These are phyloP conservation scores for Dioctria rufipes DNA, from an alignment of 2,888 invertebrate species.

Conservation along the genomic window DNA sequence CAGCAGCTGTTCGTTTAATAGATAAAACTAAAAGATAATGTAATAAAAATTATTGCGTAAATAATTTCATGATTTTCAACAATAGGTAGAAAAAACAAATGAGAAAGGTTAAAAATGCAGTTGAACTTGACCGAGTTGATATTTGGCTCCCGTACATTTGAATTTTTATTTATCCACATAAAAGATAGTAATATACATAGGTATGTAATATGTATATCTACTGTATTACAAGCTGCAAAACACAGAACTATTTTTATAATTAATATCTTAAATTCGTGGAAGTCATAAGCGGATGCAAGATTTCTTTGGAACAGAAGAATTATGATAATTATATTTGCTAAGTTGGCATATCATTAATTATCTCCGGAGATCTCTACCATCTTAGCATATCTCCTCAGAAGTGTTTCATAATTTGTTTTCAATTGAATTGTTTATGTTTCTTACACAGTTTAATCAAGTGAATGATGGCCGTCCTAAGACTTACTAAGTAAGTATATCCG, in stretches of 20 bases:
- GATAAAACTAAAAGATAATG: not conserved
- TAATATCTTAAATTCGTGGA: not conserved
- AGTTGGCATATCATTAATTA: not conserved
- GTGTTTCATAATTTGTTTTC: too few species aligned
- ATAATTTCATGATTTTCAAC: too few species aligned
- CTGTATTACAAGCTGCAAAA: too few species aligned
- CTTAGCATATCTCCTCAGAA: too few species aligned
- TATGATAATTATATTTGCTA: not conserved
- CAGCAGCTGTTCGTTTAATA: not conserved
- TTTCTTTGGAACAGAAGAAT: not conserved
- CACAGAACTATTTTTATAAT: too few species aligned
- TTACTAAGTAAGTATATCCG: too few species aligned
- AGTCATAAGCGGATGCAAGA: not conserved
- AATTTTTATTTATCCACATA: too few species aligned
- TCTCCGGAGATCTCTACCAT: not conserved
- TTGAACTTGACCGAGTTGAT: slow-evolving; percentile 5
- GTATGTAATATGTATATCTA: too few species aligned
- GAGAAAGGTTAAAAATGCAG: not conserved
- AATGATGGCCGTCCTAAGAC: too few species aligned
- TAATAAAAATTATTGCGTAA: not conserved
- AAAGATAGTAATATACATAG: too few species aligned
- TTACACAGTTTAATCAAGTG: too few species aligned
- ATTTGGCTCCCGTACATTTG: not conserved
- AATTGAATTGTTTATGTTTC: too few species aligned
- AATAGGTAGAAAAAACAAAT: not conserved